Conservation (phyloP, 2,888 invertebrate genomes). For the Erpobdella octoculata region DNA sequence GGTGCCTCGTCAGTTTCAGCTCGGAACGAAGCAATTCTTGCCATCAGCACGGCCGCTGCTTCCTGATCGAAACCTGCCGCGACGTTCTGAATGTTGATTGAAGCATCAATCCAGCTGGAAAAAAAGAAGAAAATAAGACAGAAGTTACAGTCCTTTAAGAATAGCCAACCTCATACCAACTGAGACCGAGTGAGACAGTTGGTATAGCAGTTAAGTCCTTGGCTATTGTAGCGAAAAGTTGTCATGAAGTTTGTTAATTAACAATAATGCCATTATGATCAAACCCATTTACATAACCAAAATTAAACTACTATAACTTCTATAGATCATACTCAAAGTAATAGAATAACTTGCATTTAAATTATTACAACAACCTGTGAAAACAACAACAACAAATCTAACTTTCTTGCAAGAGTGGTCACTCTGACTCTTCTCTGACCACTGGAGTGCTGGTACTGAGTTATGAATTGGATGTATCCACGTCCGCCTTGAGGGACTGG, state of each 20-base stretch:
- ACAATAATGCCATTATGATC: no score
- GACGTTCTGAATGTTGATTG: slow-evolving; percentile 75
- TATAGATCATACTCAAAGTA: no score
- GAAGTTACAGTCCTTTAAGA: no score
- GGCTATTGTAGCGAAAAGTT: no score
- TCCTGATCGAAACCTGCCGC: slow-evolving; percentile 95
- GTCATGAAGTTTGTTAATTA: no score
- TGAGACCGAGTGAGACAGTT: no score
- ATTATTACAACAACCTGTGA: neutral
- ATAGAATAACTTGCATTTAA: no score
- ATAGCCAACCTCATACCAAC: no score
- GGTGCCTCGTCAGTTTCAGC: slow-evolving; percentile 80
- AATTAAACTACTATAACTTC: no score
- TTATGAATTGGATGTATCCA: slow-evolving; percentile 93
- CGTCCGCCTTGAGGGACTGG: slow-evolving; percentile 90
- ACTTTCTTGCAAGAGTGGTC: slow-evolving; percentile 93
- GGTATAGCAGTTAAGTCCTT: no score
- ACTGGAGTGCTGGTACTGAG: slow-evolving; percentile 93
- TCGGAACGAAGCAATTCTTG: slow-evolving; percentile 86
- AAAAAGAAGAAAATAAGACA: neutral
- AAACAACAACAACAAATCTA: neutral
- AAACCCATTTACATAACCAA: no score
- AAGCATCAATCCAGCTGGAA: slow-evolving; percentile 85
- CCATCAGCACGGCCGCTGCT: slow-evolving; percentile 92
- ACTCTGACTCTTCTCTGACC: slow-evolving; percentile 90